Evolutionary conservation across 2,888 invertebrate genomes (phyloP), one percentile per base, ranked within the genome.

Genomic region (Ormia ochracea): DNA sequence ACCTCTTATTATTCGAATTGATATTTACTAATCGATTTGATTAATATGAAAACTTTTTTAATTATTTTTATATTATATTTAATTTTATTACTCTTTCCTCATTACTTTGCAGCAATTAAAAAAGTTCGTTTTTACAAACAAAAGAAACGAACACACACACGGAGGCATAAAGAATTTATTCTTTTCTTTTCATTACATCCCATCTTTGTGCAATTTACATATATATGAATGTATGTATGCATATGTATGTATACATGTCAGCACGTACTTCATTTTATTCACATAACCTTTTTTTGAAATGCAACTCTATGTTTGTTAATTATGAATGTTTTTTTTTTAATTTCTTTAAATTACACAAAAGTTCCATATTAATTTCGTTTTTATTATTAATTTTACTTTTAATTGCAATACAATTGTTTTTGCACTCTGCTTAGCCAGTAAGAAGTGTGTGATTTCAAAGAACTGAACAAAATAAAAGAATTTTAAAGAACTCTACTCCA

Each of bases 321-420:
- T 45, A 45, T n/a, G n/a, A n/a, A n/a, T n/a, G 45, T 1, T 12
- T 23, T 28, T 50, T 9, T 28, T 26, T 1, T 2, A 21, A 41
- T 6, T 45, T 4, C n/a, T n/a, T n/a, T n/a, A n/a, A n/a, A n/a
- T n/a, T 26, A 3, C 7, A 14, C 2, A 28, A 7, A 14, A 17
- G 9, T 28, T 41, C 17, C 14, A n/a, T 21, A 21, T 23, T 17
- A 52, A 28, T 50, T 50, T 31, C 10, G n/a, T 31, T 19, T 19
- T 54, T 54, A 19, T 61, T 45, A 45, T 61, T 50, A 65, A 52
- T 68, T 72, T 61, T 61, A 61, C 41, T 72, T 61, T 70, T 59
- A 31, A 14, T 50, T 61, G 17, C 14, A 72, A 70, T 23, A 23
- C 14, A 72, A 70, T 23, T 48, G 36, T 38, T 45, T 41, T 56